These are phyloP conservation scores for Lacanobia wlatinum DNA, from an alignment of 2,888 invertebrate species.

Conservation along the genomic window DNA sequence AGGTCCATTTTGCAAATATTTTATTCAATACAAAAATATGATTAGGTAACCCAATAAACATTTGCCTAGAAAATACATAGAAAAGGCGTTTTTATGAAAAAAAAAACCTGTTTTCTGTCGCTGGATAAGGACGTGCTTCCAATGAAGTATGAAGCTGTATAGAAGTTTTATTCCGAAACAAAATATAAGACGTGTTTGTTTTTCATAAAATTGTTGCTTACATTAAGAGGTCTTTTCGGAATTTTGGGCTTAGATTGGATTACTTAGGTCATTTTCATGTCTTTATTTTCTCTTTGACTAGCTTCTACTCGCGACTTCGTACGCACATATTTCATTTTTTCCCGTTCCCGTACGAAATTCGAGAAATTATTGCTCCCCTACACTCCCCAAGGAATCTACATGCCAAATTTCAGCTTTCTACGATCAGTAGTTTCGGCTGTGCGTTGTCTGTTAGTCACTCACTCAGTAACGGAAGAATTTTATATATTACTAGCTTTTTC, in stretches of 20 bases:
- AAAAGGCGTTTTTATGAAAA: constrained; percentile 31
- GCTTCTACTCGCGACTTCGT: too few relatives aligned
- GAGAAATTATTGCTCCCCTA: too few relatives aligned
- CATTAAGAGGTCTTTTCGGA: constrained; percentile 3
- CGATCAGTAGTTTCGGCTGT: too few relatives aligned
- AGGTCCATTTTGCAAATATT: constrained; percentile 37
- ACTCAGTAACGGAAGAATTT: too few relatives aligned
- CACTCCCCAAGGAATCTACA: too few relatives aligned
- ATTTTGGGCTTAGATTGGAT: background rate
- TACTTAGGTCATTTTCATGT: constrained; percentile 4
- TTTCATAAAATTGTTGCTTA: constrained; percentile 37
- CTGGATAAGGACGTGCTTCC: constrained; percentile 37
- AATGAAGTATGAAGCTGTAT: constrained; percentile 47
- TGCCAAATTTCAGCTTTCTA: too few relatives aligned
- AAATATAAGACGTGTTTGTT: constrained; percentile 53
- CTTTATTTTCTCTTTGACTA: background rate
- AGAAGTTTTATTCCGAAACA: constrained; percentile 50
- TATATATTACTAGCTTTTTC: too few relatives aligned
- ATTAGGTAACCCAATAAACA: constrained; percentile 54
- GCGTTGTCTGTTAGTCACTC: too few relatives aligned
- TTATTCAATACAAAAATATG: constrained; percentile 55
- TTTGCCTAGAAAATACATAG: constrained; percentile 55
- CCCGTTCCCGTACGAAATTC: too few relatives aligned
- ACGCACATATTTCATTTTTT: too few relatives aligned
- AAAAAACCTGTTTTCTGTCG: constrained; percentile 38